These are phyloP conservation scores for Amniataba percoides DNA, from an alignment of 2,797 vertebrate species.

Conservation along the genomic window DNA sequence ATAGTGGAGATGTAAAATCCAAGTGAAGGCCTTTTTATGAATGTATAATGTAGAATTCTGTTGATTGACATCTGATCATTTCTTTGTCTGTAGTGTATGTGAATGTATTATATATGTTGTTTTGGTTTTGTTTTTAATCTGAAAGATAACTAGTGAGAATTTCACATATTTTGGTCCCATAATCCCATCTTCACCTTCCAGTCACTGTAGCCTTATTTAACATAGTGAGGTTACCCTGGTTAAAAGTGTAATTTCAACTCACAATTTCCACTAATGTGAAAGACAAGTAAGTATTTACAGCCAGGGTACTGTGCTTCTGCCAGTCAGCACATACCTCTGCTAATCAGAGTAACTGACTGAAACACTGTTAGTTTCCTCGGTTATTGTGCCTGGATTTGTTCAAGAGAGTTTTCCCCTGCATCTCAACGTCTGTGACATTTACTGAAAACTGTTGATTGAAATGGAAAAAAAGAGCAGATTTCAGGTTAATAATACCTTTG, in stretches of 20 bases:
- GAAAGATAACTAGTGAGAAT: not conserved
- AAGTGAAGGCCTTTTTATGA: not conserved
- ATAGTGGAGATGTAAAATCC: no score
- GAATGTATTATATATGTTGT: not conserved
- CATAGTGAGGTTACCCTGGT: not conserved
- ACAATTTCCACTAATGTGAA: not conserved
- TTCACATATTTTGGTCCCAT: not conserved
- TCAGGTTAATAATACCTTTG: not conserved
- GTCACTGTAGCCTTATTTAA: not conserved
- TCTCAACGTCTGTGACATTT: conserved; percentile 1
- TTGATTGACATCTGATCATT: not conserved
- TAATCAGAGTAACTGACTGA: not conserved
- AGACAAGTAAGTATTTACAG: not conserved
- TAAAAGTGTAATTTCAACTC: not conserved
- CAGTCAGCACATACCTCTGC: not conserved
- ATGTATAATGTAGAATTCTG: not conserved
- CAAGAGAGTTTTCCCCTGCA: not conserved
- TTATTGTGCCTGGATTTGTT: conserved; percentile 16
- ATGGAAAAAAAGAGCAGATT: not conserved
- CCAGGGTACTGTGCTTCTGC: not conserved
- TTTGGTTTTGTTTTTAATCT: no score
- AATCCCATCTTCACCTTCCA: not conserved
- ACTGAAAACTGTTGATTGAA: not conserved
- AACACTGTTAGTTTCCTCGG: conserved; percentile 4
- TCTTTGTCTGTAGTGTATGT: not conserved